Conservation (phyloP, 2,797 vertebrate genomes). For the Sebastes elongatus region DNA sequence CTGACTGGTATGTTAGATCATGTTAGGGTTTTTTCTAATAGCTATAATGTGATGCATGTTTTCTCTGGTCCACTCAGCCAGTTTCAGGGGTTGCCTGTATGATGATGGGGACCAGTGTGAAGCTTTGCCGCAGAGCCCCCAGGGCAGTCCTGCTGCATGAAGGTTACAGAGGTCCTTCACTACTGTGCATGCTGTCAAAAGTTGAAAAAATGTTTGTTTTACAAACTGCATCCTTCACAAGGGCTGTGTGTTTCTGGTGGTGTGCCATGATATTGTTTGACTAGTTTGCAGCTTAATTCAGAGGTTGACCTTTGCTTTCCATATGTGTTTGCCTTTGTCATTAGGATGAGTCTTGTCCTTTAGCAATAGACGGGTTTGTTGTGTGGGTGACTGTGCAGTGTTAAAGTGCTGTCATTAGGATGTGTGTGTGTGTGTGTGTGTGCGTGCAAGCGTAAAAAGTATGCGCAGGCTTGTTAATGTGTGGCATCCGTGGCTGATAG, state of each 20-base stretch:
- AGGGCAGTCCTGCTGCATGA: not conserved
- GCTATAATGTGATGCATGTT: slow-evolving; percentile 53
- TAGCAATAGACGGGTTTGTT: not conserved
- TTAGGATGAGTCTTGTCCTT: not conserved
- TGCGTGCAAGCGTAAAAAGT: not conserved
- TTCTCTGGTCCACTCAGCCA: slow-evolving; percentile 17
- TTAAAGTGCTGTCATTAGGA: slow-evolving; percentile 17
- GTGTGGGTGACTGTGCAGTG: not conserved
- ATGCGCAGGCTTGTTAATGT: slow-evolving; percentile 27
- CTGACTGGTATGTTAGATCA: slow-evolving; percentile 14
- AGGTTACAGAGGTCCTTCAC: not conserved
- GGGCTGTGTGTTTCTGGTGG: not conserved
- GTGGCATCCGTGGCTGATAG: not conserved
- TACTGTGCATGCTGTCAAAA: not conserved
- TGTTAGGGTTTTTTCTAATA: slow-evolving; percentile 43
- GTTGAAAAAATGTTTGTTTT: not conserved
- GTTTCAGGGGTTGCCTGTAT: slow-evolving; percentile 37
- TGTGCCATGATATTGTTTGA: not conserved
- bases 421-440: slow-evolving; percentile 10
- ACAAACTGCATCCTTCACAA: slow-evolving; percentile 4
- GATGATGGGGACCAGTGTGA: not conserved
- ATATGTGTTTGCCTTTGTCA: not conserved
- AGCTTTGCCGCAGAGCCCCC: slow-evolving; percentile 13
- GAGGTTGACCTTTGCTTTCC: not conserved
- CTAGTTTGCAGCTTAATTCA: not conserved